Percentiles rank a stretch among this genome's conserved stretches.
These are phyloP conservation scores for Cylloceria caligata DNA, from an alignment of 2,888 invertebrate species.

Conservation along the genomic window DNA sequence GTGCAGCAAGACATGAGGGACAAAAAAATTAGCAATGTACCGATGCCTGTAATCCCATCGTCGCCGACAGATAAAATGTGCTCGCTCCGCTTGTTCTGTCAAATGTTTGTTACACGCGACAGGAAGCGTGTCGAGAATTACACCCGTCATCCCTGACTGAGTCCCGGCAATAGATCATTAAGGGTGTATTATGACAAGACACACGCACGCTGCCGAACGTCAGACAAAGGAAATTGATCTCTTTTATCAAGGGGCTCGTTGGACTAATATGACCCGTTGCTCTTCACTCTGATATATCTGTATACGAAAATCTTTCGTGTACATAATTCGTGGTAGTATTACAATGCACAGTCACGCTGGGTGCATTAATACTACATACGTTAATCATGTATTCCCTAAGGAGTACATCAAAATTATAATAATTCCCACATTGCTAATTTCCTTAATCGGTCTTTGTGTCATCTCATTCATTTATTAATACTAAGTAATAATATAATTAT, in stretches of 20 bases:
- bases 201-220: slow-evolving; percentile 71
- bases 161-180: slow-evolving; percentile 82
- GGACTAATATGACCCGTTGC: slow-evolving; percentile 51
- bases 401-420: slow-evolving; percentile 11
- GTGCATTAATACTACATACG: slow-evolving; percentile 51
- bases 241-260: slow-evolving; percentile 65
- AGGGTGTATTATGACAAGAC: slow-evolving; percentile 83
- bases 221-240: slow-evolving; percentile 68
- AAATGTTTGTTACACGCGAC: slow-evolving; percentile 81
- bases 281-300: slow-evolving; percentile 20
- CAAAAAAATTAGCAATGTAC: slow-evolving; percentile 81
- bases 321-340: slow-evolving; percentile 65
- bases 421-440: slow-evolving; percentile 13
- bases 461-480: neutral
- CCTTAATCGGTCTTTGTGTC: neutral
- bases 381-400: slow-evolving; percentile 14
- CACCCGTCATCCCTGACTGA: slow-evolving; percentile 76
- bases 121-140: slow-evolving; percentile 82
- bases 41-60: slow-evolving; percentile 77
- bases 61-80: slow-evolving; percentile 65
- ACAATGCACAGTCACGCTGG: slow-evolving; percentile 58
- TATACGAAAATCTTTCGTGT: slow-evolving; percentile 62
- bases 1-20: slow-evolving; percentile 29
- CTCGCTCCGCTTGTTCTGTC: slow-evolving; percentile 61
- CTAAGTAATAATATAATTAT: neutral